These are phyloP conservation scores for Tretioscincus oriximinensis DNA, from an alignment of 2,113 vertebrate species.

Conservation along the genomic window DNA sequence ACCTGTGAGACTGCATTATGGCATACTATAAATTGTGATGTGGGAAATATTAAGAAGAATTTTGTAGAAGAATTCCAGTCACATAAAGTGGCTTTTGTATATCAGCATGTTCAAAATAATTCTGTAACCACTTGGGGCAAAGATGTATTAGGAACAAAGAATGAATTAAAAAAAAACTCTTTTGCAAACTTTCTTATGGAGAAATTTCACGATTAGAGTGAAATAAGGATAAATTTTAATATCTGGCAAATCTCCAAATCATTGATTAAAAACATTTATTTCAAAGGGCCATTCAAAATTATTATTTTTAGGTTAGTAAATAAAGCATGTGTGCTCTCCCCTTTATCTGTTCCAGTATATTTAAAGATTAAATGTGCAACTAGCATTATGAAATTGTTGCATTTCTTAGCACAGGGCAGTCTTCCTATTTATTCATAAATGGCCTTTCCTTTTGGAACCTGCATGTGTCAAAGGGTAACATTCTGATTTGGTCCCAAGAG, in stretches of 20 bases:
- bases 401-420: constrained; percentile 25
- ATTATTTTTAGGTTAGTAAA: constrained; percentile 49
- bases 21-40: neutral
- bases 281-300: constrained; percentile 62
- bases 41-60: neutral
- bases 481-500: neutral
- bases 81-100: neutral
- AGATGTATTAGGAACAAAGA: neutral
- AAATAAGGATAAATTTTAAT: constrained; percentile 43
- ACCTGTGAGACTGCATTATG: neutral
- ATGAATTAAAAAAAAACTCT: neutral
- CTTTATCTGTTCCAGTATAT: constrained; percentile 54
- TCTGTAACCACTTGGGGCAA: neutral
- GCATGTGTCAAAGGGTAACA: neutral
- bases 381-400: constrained; percentile 12
- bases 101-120: no score
- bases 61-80: neutral
- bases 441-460: neutral
- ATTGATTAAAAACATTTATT: constrained; percentile 38
- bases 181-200: constrained; percentile 47
- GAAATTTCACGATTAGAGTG: constrained; percentile 47
- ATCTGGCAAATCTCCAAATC: constrained; percentile 32
- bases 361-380: constrained; percentile 53
- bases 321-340: constrained; percentile 45
- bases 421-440: constrained; percentile 49